phyloP scores from a whole-genome alignment of 1,140 invertebrate species.

The Stenopsyche tienmushanensis region DNA sequence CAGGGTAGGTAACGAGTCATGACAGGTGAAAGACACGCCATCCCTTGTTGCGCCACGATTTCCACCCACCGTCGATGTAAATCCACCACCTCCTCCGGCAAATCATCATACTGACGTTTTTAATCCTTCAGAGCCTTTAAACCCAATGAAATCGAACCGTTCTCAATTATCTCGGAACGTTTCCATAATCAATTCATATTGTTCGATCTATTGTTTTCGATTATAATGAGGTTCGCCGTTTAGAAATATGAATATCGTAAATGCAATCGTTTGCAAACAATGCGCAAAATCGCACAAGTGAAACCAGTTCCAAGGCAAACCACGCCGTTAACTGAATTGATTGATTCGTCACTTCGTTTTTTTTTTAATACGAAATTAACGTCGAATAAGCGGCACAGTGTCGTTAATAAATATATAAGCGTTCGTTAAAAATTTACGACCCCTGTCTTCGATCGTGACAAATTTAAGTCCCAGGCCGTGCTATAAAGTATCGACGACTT shows the following conservation, averaged over 20 bases:
- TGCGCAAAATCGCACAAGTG: constrained; percentile 18
- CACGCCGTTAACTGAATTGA: background rate
- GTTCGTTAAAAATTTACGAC: too few relatives aligned
- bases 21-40: constrained; percentile 25
- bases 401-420: too few relatives aligned
- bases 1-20: constrained; percentile 14
- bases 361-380: too few relatives aligned
- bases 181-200: background rate
- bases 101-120: too few relatives aligned
- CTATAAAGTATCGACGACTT: too few relatives aligned
- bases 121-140: too few relatives aligned
- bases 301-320: constrained; percentile 17
- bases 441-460: too few relatives aligned
- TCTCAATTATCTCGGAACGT: too few relatives aligned
- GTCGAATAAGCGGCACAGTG: too few relatives aligned
- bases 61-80: background rate
- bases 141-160: too few relatives aligned
- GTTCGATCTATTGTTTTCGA: constrained; percentile 11
- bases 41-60: constrained; percentile 19
- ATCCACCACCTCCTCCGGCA: constrained; percentile 8
- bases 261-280: constrained; percentile 23
- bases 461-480: too few relatives aligned
- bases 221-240: constrained; percentile 10
- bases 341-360: too few relatives aligned
- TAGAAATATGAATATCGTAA: constrained; percentile 16